Percentiles rank a stretch among this genome's conserved stretches.
These are phyloP conservation scores for Momotus momota DNA, from an alignment of 2,797 vertebrate species.

Conservation along the genomic window DNA sequence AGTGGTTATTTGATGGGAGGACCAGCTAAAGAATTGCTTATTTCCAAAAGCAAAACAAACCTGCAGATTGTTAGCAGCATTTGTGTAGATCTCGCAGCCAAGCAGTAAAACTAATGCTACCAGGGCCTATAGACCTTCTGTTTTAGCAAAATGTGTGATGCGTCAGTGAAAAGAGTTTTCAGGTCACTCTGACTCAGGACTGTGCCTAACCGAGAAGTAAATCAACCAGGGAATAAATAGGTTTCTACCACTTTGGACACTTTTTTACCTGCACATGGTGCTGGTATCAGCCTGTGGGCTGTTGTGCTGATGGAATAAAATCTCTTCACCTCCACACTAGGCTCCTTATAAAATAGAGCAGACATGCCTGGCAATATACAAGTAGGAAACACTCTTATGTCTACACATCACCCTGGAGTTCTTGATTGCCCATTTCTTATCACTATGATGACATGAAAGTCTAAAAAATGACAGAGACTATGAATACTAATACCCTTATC, in stretches of 20 bases:
- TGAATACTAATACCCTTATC: neutral
- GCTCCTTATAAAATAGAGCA: neutral
- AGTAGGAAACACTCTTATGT: neutral
- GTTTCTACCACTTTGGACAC: neutral
- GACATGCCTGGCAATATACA: neutral
- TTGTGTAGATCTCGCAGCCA: neutral
- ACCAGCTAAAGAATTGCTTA: neutral
- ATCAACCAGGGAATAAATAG: neutral
- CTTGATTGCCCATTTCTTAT: neutral
- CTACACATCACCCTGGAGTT: neutral
- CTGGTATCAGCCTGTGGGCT: neutral
- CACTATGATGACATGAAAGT: neutral
- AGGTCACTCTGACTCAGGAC: neutral
- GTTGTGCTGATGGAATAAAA: neutral
- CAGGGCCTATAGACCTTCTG: neutral
- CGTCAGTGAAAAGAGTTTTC: neutral
- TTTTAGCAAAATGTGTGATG: neutral
- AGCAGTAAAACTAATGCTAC: neutral
- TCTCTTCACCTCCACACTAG: neutral
- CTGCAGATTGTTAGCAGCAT: neutral
- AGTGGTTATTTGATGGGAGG: neutral
- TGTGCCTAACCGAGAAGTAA: neutral
- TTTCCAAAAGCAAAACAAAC: slow-evolving; percentile 30
- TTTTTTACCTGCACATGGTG: neutral
- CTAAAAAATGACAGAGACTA: neutral